Evolutionary conservation across 2,797 vertebrate genomes (phyloP), one percentile per base, ranked within the genome.

Genomic region (Typhlichthys eigenmanni): DNA sequence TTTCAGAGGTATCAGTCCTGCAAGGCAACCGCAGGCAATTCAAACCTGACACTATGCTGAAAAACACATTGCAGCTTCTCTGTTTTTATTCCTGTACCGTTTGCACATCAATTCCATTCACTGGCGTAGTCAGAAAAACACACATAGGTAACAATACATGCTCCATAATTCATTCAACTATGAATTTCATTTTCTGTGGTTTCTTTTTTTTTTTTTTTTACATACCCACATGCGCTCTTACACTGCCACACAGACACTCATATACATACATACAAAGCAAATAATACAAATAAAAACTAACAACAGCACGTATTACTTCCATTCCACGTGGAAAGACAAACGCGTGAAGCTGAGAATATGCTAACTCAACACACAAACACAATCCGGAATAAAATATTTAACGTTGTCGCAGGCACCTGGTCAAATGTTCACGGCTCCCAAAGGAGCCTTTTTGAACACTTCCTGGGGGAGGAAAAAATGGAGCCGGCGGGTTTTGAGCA

Each of bases 1-100:
- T 91, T 92, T 90, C 87, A 90, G 84, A 92, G 81, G 88, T 79
- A 89, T 91, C 88, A 90, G 87, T 91, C 91, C 92, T 93, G 91
- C 85, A 92, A 92, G 88, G 88, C 85, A 93, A 92, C 90, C 84
- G 88, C 88, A 89, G 88, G 90, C 91, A 85, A 89, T 91, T 89
- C 88, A 87, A 85, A 88, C 83, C 81, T 81, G 76, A 84, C 83
- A 83, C 85, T 71, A 66, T 68, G 79, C 80, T 76, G 79, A 80
- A 86, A 66, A 86, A 89, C 83, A 85, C 81, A 80, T 78, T 59
- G 73, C 82, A 79, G 72, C 64, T 73, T 78, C 79, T 76, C 76
- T 72, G 75, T 76, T 82, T 85, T 87, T 85, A 83, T 87, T 88
- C 79, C 84, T 72, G 80, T 80, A 88, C 83, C 79, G 83, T 83